These are phyloP conservation scores for Alethe diademata DNA, from an alignment of 2,113 vertebrate genomes.

Conservation along the genomic window DNA sequence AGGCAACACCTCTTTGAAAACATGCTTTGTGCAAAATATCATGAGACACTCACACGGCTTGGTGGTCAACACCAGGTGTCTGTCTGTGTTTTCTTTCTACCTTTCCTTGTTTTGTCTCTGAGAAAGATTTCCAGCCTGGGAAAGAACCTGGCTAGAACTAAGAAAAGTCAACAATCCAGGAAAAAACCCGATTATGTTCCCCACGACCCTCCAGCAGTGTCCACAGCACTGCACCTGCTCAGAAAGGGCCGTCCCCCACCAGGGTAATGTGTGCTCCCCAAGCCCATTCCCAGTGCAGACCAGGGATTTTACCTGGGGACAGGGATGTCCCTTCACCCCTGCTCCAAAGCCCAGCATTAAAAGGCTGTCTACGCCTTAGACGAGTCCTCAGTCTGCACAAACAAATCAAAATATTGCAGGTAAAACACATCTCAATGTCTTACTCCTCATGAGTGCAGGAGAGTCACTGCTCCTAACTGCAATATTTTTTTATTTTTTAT, in stretches of 20 bases:
- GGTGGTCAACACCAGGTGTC: too few relatives aligned
- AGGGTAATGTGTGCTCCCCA: background rate
- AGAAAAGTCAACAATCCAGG: too few relatives aligned
- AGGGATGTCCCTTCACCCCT: fast-evolving
- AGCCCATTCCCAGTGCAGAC: background rate
- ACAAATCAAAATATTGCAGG: fast-evolving
- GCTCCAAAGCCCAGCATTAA: background rate
- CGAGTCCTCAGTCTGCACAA: background rate
- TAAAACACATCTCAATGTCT: fast-evolving
- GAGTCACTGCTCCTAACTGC: fast-evolving
- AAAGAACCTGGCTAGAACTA: too few relatives aligned
- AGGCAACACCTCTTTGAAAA: too few relatives aligned
- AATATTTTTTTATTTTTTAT: too few relatives aligned
- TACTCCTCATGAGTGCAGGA: fast-evolving
- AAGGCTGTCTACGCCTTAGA: fast-evolving
- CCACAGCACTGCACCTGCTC: background rate
- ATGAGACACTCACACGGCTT: too few relatives aligned
- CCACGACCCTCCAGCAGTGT: too few relatives aligned
- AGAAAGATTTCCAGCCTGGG: too few relatives aligned
- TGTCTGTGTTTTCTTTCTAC: too few relatives aligned
- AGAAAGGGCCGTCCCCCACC: background rate
- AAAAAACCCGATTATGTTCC: too few relatives aligned
- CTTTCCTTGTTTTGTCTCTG: too few relatives aligned
- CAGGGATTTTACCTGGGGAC: background rate
- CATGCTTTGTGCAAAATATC: too few relatives aligned